Conservation (phyloP, 2,113 vertebrate species). For the Tringa solitaria region DNA sequence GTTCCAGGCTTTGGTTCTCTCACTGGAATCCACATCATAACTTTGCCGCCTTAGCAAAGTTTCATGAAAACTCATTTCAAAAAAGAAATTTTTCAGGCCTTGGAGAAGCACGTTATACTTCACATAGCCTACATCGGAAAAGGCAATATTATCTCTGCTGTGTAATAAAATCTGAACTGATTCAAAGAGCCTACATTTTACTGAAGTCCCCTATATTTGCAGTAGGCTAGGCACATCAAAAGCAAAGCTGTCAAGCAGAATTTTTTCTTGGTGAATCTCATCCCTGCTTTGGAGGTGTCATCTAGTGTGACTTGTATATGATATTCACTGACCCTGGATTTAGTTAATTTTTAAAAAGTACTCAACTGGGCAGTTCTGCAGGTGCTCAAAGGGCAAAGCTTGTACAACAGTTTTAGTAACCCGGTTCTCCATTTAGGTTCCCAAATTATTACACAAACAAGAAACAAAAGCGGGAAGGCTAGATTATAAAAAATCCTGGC, state of each 20-base stretch:
- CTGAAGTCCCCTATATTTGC: neutral
- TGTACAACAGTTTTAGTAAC: neutral
- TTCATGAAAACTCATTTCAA: neutral
- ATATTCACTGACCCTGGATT: neutral
- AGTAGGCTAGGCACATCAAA: neutral
- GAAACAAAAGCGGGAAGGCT: neutral
- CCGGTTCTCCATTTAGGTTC: neutral
- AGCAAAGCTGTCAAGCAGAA: neutral
- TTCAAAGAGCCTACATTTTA: neutral
- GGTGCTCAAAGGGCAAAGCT: neutral
- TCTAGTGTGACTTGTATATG: neutral
- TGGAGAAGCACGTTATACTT: neutral
- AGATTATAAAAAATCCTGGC: neutral
- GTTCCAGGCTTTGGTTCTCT: neutral
- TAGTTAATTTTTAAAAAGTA: neutral
- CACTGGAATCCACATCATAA: neutral
- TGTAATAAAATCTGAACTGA: neutral
- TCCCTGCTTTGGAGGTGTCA: neutral
- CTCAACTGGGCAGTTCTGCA: neutral
- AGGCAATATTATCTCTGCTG: neutral
- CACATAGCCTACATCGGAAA: neutral
- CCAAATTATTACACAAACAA: neutral
- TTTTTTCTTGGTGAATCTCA: neutral
- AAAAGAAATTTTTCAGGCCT: neutral
- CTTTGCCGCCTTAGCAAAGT: neutral